Base-by-base conservation (phyloP, 1,140 invertebrate species). In the Diorhabda carinulata region DNA sequence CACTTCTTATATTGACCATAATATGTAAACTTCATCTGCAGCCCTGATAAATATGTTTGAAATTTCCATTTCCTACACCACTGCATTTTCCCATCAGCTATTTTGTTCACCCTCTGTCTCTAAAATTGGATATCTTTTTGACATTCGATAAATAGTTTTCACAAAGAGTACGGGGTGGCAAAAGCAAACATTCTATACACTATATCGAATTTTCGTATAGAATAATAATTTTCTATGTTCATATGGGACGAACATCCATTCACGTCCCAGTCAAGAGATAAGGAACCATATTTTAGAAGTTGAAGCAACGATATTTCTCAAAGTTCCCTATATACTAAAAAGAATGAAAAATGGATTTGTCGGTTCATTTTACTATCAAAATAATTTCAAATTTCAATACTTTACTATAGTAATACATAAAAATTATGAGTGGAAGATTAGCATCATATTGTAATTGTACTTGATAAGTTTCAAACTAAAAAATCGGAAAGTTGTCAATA, bases 101-200 rank as follows among this genome's bases (percentile, higher is more conserved):
- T 65, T 57, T 9, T 58, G 43, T 9, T 65, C 52, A 65, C 66
- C 69, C 66, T 64, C 65, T 72, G 70, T 72, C 70, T 72, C 65
- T 59, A 72, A 72, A 72, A 72, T 69, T 72, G 70, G 70, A 72
- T 72, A 72, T 72, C 70, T 72, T 72, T 67, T 68, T 72, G 70
- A 72, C 70, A 72, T 63, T 58, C 70, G 66, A 72, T 72, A 69
- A 72, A 72, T 67, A 72, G 63, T 72, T 72, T 65, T 65, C 64
- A 65, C 64, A 57, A 65, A 40, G 9, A 65, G 64, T 57, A 65
- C 64, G 61, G 61, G 61, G n/a, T n/a, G 41, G 61, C 41, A 44
- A 62, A 43, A 62, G 61, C 61, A 62, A 62, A 62, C 61, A 62
- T 7, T 62, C 61, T 62, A n/a, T 9, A 60, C 42, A 62, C 61